phyloP scores from a whole-genome alignment of 2,797 vertebrate genomes.

The Argentina silus region DNA sequence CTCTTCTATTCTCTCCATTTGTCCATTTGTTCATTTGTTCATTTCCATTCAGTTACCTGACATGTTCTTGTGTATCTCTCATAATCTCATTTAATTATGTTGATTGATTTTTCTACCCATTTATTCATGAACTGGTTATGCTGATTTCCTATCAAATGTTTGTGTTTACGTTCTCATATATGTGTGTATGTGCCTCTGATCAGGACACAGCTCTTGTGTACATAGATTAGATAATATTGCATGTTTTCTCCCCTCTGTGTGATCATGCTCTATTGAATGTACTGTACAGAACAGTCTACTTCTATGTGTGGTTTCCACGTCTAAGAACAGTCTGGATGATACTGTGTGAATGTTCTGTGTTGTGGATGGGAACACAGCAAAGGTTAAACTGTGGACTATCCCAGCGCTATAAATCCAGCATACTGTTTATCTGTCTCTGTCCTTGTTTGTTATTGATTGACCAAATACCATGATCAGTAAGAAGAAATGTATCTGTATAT shows the following conservation, averaged over 20 bases:
- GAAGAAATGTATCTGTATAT: slow-evolving; percentile 20
- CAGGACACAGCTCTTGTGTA: slow-evolving; percentile 15
- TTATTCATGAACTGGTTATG: neutral
- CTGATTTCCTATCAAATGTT: slow-evolving; percentile 21
- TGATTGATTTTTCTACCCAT: neutral
- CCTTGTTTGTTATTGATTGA: slow-evolving; percentile 25
- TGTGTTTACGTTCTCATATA: slow-evolving; percentile 29
- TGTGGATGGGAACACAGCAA: slow-evolving; percentile 63
- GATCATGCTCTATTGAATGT: slow-evolving; percentile 20
- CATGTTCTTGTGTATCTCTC: neutral
- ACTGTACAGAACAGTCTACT: slow-evolving; percentile 11
- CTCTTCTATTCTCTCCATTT: slow-evolving; percentile 13
- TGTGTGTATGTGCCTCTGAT: slow-evolving; percentile 28
- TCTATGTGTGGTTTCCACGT: slow-evolving; percentile 7
- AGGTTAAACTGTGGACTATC: slow-evolving; percentile 24
- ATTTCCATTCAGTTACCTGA: neutral
- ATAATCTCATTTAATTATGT: neutral
- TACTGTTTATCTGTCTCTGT: slow-evolving; percentile 57
- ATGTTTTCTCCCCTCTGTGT: slow-evolving; percentile 43
- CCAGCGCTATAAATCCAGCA: slow-evolving; percentile 25
- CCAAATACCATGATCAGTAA: neutral
- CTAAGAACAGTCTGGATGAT: slow-evolving; percentile 7
- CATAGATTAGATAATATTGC: slow-evolving; percentile 42
- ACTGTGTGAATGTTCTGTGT: slow-evolving; percentile 4
- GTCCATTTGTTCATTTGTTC: neutral